phyloP scores from a whole-genome alignment of 2,113 vertebrate genomes.

The Hyperopisus bebe region DNA sequence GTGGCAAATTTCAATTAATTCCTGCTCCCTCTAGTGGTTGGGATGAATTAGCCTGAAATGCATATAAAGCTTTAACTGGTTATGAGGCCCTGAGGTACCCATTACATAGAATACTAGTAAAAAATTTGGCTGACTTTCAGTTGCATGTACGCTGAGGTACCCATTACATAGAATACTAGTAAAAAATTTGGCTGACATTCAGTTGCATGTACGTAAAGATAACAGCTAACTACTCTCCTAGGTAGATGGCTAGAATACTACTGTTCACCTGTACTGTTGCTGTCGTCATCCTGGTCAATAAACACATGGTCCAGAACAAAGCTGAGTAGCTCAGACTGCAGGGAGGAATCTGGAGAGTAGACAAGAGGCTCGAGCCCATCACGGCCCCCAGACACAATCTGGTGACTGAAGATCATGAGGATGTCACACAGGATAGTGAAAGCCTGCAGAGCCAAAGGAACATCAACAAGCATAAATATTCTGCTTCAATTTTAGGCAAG shows the following conservation, averaged over 20 bases:
- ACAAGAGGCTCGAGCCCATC: conserved; percentile 90
- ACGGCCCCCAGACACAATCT: conserved; percentile 91
- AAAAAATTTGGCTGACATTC: background rate
- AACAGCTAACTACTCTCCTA: no score
- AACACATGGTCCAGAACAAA: conserved; percentile 98
- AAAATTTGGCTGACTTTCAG: background rate
- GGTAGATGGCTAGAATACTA: background rate
- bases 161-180: background rate
- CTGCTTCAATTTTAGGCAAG: background rate
- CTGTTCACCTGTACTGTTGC: conserved; percentile 79
- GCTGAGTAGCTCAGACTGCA: conserved; percentile 89
- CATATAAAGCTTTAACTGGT: background rate
- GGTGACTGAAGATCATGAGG: conserved; percentile 98
- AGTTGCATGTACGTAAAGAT: no score
- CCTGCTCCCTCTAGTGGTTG: conserved; percentile 17
- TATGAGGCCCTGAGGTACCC: background rate
- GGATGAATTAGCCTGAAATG: conserved; percentile 6
- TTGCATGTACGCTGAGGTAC: no score
- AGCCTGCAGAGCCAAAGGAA: conserved; percentile 59
- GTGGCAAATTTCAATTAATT: background rate
- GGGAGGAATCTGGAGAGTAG: conserved; percentile 88
- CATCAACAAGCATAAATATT: background rate
- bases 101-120: background rate
- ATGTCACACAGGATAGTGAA: conserved; percentile 96
- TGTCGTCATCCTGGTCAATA: conserved; percentile 97